Base-by-base conservation (phyloP, 2,113 vertebrate genomes). In the Scophthalmus maximus region DNA sequence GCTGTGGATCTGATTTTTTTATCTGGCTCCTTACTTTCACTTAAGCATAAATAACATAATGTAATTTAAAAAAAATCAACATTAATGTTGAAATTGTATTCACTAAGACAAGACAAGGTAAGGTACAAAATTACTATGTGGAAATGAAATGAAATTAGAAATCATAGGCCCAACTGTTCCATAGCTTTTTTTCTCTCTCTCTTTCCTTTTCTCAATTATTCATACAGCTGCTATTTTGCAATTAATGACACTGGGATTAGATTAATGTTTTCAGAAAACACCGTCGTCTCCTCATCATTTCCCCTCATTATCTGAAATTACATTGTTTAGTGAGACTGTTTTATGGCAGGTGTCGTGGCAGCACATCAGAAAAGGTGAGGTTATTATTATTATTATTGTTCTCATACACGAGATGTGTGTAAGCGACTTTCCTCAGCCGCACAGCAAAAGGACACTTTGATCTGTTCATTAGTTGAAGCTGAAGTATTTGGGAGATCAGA, bases 401-500 rank as follows among this genome's bases (percentile, higher is more conserved):
- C 32, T 59, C 6, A n/a, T 34, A 22, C 47, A 20, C 2, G 23
- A 68, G 26, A 84, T 68, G 34, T 79, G 46, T 58, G 29, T n/a
- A n/a, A 44, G 49, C 30, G 49, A 34, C 59, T 73, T 81, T 84
- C n/a, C 71, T 85, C 53, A 30, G 42, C 36, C 73, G n/a, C 68
- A 71, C 14, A 30, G 66, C 29, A 20, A 42, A 79, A n/a, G n/a
- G 49, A 64, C 79, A 82, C 87, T 86, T 90, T 90, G 88, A 86
- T 86, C 68, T 85, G 78, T 79, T 91, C 81, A 74, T 81, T 83
- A 85, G 78, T 87, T 84, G 70, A 76, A 90, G 70, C 32, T 47
- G 0, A 82, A 83, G 78, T 80, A 83, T 84, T 85, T 46, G 46
- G 40, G 44, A 81, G 88, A 92, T 91, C 91, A 92, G 88, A 92